Evolutionary conservation across 1,140 invertebrate genomes (phyloP).

Genomic region (Macrocentrus cingulum): DNA sequence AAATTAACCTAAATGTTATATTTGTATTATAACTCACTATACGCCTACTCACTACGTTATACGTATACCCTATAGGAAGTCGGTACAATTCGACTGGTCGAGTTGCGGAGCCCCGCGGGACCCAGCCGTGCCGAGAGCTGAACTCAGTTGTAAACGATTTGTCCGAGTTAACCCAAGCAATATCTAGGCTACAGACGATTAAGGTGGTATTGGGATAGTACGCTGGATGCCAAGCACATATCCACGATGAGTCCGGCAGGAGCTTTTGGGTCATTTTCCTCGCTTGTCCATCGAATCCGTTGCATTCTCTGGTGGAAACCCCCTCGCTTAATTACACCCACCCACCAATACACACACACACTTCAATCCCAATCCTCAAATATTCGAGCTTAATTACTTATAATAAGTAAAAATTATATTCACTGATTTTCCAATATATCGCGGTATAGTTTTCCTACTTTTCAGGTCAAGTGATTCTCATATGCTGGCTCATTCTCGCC

Average conservation of each 20-base stretch:
- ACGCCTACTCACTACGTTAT: no score
- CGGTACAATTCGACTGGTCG: background rate
- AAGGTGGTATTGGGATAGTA: constrained; percentile 18
- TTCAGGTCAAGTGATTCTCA: constrained; percentile 16
- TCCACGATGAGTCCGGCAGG: constrained; percentile 1
- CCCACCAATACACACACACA: no score
- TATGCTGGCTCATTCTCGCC: constrained; percentile 1
- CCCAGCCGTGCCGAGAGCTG: background rate
- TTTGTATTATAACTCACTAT: no score
- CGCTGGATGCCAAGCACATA: no score
- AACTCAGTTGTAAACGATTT: constrained; percentile 23
- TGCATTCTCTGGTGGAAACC: no score
- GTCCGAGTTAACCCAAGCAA: constrained; percentile 22
- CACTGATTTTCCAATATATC: constrained; percentile 10
- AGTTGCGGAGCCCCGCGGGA: background rate
- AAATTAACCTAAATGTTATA: background rate
- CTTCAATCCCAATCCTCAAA: no score
- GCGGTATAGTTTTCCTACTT: background rate
- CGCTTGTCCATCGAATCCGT: no score
- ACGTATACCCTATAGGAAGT: background rate
- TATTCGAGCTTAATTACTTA: no score
- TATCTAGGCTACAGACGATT: constrained; percentile 22
- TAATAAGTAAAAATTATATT: no score
- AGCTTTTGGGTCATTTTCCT: no score
- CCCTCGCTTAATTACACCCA: no score